These are phyloP conservation scores for Trypoxylus dichotomus DNA, from an alignment of 1,140 invertebrate species.

Conservation along the genomic window DNA sequence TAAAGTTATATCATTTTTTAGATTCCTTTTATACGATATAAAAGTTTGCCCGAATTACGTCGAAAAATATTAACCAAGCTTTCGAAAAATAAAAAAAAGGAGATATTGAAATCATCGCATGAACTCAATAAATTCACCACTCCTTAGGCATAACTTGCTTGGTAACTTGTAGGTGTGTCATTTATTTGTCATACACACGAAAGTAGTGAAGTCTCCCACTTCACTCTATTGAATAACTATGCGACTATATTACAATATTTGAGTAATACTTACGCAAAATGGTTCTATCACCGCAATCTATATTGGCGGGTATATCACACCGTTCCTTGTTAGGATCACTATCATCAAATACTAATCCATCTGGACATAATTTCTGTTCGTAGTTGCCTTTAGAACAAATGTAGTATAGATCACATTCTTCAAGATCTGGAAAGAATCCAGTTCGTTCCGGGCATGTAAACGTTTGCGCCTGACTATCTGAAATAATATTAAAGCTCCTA, in stretches of 20 bases:
- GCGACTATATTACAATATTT: neutral
- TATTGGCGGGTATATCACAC: conserved; percentile 78
- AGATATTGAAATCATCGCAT: neutral
- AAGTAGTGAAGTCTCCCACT: neutral
- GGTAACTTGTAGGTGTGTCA: neutral
- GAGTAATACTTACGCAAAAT: conserved; percentile 70
- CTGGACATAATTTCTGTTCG: conserved; percentile 75
- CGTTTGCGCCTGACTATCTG: conserved; percentile 49
- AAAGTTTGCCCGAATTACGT: too few relatives aligned
- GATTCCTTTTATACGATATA: too few relatives aligned
- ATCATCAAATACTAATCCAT: conserved; percentile 80
- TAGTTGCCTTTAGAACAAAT: conserved; percentile 67
- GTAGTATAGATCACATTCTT: conserved; percentile 83
- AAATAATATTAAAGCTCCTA: neutral
- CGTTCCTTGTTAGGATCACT: conserved; percentile 72
- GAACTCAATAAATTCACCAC: neutral
- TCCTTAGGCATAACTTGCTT: neutral
- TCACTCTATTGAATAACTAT: neutral
- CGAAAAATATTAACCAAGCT: too few relatives aligned
- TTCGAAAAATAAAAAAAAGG: too few relatives aligned
- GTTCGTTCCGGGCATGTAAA: conserved; percentile 74
- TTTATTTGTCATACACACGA: neutral
- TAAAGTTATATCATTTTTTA: too few relatives aligned
- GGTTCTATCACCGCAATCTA: conserved; percentile 74
- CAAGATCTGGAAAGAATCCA: conserved; percentile 74